A percentile compares a stretch with the other conserved stretches of the same genome.
Conservation (phyloP, 2,888 invertebrate genomes). For the Meloe dianella region DNA sequence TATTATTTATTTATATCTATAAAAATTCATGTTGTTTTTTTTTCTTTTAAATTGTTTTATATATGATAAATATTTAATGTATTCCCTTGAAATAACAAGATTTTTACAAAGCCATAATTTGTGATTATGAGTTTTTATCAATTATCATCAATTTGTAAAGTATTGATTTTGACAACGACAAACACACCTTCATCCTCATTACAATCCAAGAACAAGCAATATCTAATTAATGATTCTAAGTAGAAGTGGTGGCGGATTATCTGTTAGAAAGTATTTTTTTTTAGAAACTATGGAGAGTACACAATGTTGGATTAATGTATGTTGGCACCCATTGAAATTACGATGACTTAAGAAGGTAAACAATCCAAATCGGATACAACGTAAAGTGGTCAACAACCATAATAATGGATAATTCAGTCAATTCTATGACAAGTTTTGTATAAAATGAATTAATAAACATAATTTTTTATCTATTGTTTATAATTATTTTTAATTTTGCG, state of each 20-base stretch:
- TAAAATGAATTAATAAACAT: constrained; percentile 1
- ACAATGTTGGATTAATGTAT: too few species aligned
- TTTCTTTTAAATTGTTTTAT: constrained; percentile 2
- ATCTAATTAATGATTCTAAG: too few species aligned
- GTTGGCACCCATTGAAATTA: too few species aligned
- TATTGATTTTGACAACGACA: background rate
- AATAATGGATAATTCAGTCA: background rate
- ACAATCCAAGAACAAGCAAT: background rate
- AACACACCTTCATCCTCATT: background rate
- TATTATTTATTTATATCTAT: constrained; percentile 3
- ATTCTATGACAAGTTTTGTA: background rate
- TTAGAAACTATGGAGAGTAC: too few species aligned
- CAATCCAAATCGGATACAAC: too few species aligned
- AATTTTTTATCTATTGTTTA: background rate
- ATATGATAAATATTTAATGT: constrained; percentile 5
- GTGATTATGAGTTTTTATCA: constrained; percentile 1
- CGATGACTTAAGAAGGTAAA: too few species aligned
- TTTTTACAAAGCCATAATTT: constrained; percentile 9
- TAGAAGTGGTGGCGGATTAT: too few species aligned
- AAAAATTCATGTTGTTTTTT: background rate
- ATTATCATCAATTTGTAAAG: background rate
- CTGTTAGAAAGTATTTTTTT: too few species aligned
- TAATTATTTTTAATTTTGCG: too few species aligned
- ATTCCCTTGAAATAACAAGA: constrained; percentile 10
- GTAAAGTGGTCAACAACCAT: background rate